Base-by-base conservation (phyloP, 1,140 invertebrate genomes). In the Thaumatotibia leucotreta region DNA sequence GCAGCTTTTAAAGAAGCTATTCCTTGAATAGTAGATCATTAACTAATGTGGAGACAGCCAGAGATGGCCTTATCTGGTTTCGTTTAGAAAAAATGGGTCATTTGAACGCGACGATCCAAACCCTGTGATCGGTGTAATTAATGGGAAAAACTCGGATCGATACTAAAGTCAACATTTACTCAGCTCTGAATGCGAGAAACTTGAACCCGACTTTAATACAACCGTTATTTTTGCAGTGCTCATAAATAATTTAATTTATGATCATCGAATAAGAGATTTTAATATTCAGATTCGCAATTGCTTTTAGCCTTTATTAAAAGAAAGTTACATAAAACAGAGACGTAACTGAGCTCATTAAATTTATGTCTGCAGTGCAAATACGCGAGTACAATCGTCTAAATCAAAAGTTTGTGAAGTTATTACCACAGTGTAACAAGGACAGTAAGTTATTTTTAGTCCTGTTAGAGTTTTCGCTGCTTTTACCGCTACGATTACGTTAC, bases 51-150 rank as follows among this genome's bases (percentile, higher is more conserved):
- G 86, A 82, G 88, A 90, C 88, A 88, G 81, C 77, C 71, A 67
- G 74, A 80, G 79, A 87, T 88, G 77, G 72, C 72, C 67, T 86
- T 88, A 90, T 88, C 86, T 83, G 81, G 85, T 88, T 84, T 80
- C 83, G 85, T 86, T 80, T 83, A 80, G 77, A 76, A 75, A 85
- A 74, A 80, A 79, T 77, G 73, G 72, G 74, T 69, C 66, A 45
- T 75, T 77, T 20, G 61, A 66, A 50, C 61, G 33, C 23, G 35
- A 54, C 45, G 23, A 35, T 35, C 23, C 5, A 49, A 64, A 23
- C 17, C 31, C 14, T 50, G 29, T 50, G 45, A 66, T 65, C 64
- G 49, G 17, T 58, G 23, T 58, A 27, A 27, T 58, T 58, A 58
- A 58, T 29, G 27, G n/a, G 52, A 27, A 27, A 27, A 31, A 29